Evolutionary conservation across 2,888 invertebrate genomes (phyloP).

Genomic region (Ametastegia equiseti): DNA sequence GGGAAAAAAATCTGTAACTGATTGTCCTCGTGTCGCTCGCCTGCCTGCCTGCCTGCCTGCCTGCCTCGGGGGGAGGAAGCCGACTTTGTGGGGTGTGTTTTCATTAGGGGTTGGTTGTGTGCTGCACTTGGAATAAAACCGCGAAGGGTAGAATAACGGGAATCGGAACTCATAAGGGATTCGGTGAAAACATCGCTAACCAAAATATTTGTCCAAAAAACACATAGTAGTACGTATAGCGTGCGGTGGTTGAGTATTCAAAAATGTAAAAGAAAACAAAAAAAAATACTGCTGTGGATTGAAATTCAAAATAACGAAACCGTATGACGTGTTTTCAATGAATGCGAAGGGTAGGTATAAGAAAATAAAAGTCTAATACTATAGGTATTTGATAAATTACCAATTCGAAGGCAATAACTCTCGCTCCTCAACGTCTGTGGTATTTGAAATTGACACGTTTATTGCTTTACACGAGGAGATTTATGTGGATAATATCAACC

Average conservation of each 20-base stretch:
- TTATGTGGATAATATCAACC: conserved; percentile 20
- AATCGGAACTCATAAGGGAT: neutral
- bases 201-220: neutral
- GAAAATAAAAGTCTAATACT: neutral
- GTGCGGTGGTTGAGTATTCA: neutral
- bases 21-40: conserved; percentile 36
- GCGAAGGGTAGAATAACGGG: conserved; percentile 15
- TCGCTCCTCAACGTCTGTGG: neutral
- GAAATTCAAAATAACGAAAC: neutral
- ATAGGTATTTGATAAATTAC: neutral
- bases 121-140: neutral
- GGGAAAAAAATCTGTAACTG: conserved; percentile 50
- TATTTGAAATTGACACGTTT: conserved; percentile 26
- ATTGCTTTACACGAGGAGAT: neutral
- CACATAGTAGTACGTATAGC: neutral
- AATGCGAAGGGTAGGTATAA: neutral
- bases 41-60: no score
- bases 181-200: neutral
- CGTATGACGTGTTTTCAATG: neutral
- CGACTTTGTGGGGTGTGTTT: conserved; percentile 29
- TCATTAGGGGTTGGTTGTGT: conserved; percentile 19
- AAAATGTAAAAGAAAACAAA: neutral
- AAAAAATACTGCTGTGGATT: no score
- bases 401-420: neutral
- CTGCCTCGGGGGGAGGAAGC: neutral